A percentile compares a stretch with the other conserved stretches of the same genome.
Evolutionary conservation across 2,888 invertebrate species (phyloP).

Genomic region (Perizoma affinitatum): DNA sequence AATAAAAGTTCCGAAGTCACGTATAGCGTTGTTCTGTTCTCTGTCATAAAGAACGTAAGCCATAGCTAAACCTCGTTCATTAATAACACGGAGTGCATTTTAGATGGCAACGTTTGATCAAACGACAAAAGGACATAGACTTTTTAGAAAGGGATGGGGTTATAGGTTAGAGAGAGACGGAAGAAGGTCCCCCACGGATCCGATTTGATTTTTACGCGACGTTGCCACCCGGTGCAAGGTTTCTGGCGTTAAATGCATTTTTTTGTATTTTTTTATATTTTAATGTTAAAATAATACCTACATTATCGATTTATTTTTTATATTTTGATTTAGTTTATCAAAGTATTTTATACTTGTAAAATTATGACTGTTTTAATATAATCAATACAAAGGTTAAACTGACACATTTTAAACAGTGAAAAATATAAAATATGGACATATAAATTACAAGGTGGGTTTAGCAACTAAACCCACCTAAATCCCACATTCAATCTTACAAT

Average conservation of each 20-base stretch:
- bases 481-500: no score
- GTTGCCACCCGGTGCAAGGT: constrained; percentile 21
- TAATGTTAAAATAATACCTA: no score
- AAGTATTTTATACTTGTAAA: no score
- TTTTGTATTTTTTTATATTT: constrained; percentile 5
- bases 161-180: constrained; percentile 41
- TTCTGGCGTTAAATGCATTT: constrained; percentile 1
- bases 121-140: constrained; percentile 40
- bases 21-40: not conserved
- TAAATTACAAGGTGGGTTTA: no score
- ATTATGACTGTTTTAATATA: no score
- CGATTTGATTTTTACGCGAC: constrained; percentile 17
- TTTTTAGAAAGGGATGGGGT: constrained; percentile 39
- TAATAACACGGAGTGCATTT: not conserved
- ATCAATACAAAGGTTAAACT: no score
- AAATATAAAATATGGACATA: no score
- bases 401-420: no score
- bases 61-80: not conserved
- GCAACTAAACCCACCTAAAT: no score
- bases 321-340: no score
- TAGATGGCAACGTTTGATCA: constrained; percentile 5
- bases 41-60: no score
- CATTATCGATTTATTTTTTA: no score
- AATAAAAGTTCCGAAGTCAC: not conserved
- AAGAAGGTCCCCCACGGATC: constrained; percentile 41